These are phyloP conservation scores for Dasyornis broadbenti DNA, from an alignment of 2,113 vertebrate genomes.

Conservation along the genomic window DNA sequence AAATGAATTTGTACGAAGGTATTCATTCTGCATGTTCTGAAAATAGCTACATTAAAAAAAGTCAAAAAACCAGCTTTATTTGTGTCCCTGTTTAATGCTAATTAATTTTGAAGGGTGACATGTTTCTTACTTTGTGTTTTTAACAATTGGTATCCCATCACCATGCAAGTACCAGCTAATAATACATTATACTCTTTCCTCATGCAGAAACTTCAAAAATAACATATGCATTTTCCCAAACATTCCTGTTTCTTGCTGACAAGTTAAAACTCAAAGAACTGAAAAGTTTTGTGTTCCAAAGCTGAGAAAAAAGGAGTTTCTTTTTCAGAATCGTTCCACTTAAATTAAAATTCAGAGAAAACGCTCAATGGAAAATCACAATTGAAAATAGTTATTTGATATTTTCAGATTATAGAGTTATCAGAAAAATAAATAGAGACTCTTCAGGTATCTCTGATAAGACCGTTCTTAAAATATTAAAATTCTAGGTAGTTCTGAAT, in stretches of 20 bases:
- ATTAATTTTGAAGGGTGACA: background rate
- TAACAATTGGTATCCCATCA: background rate
- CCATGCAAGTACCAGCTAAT: background rate
- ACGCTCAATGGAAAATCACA: background rate
- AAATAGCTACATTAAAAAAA: background rate
- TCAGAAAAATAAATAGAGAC: background rate
- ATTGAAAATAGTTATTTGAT: background rate
- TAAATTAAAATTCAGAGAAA: background rate
- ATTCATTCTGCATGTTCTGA: too few species aligned
- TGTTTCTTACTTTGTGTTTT: background rate
- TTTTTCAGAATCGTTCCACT: background rate
- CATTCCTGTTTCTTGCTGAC: background rate
- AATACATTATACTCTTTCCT: background rate
- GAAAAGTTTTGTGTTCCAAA: background rate
- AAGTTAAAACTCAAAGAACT: background rate
- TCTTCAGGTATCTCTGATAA: background rate
- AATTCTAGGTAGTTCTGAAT: background rate
- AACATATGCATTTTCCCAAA: background rate
- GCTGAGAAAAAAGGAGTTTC: background rate
- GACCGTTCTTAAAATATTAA: background rate
- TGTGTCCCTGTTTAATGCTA: background rate
- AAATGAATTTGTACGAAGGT: background rate
- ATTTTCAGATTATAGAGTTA: background rate
- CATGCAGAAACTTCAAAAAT: background rate
- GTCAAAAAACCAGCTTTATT: background rate